These are phyloP conservation scores for Hydrotaea cyrtoneurina DNA, from an alignment of 2,888 invertebrate genomes.

Conservation along the genomic window DNA sequence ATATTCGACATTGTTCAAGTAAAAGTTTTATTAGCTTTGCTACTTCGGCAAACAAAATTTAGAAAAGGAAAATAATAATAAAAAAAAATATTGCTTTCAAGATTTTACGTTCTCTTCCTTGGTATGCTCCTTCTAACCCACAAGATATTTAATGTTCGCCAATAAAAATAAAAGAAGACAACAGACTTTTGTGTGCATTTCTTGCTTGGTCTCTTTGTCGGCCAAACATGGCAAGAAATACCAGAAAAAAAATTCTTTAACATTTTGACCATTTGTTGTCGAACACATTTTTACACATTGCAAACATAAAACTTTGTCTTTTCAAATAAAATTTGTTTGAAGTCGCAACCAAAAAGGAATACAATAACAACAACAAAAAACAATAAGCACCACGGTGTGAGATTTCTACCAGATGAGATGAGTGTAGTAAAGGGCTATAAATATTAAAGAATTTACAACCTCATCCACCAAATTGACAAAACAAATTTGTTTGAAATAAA, in stretches of 20 bases:
- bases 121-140: background rate
- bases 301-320: constrained; percentile 46
- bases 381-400: too few species aligned
- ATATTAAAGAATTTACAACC: too few species aligned
- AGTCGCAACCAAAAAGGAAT: background rate
- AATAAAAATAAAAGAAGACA: background rate
- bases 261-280: constrained; percentile 36
- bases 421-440: too few species aligned
- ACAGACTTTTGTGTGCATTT: background rate
- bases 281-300: constrained; percentile 31
- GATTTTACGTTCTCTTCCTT: background rate
- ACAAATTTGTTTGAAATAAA: too few species aligned
- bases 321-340: constrained; percentile 54
- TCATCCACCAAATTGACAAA: too few species aligned
- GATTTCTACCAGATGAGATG: too few species aligned
- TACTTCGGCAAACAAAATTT: background rate
- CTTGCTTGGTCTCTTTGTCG: background rate
- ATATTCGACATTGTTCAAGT: background rate
- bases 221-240: background rate
- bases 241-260: background rate
- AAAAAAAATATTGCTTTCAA: background rate
- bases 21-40: background rate
- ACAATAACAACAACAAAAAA: too few species aligned
- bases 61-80: background rate
- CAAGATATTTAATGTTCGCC: background rate